Base-by-base conservation (phyloP, 1,140 invertebrate species). In the Diorhabda carinulata region DNA sequence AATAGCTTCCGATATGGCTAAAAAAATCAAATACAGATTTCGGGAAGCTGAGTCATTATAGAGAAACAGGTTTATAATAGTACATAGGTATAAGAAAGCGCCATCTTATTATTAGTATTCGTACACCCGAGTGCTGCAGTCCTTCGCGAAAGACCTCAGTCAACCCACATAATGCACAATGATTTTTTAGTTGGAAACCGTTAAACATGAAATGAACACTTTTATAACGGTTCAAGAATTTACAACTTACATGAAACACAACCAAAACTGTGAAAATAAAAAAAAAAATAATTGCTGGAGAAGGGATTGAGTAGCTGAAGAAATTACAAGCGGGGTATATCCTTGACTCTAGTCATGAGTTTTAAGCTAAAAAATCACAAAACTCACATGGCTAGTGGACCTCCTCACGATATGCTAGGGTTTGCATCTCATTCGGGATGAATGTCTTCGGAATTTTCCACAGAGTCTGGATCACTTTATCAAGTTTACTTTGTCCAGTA, bases 401-500 rank as follows among this genome's bases (percentile, higher is more conserved):
- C 45, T 44, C 45, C 67, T 42, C 10, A 10, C 8, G 62, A 52
- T 41, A 56, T 52, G 42, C 70, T 73, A 43, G 72, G 78, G 5
- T 47, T 74, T 71, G 79, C 79, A 5, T 40, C n/a, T 42, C 5
- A 6, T 62, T 62, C 42, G 5, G 61, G 76, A 61, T 84, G 82
- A 77, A 80, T 84, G 80, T 84, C 79, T 71, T 72, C 70, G 73
- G 3, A 75, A 83, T n/a, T 84, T 82, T 73, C 72, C 79, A 45
- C 74, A 81, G 74, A 83, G 84, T 42, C 75, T 85, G 72, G 70
- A 81, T 66, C 83, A 84, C 73, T 83, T 83, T 64, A 73, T 82
- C 8, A 75, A 77, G 42, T 68, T 81, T 76, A 72, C 75, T 7
- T 70, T 69, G 52, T 64, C 72, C 57, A 74, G 80, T 3, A 69